A percentile compares a stretch with the other conserved stretches of the same genome.
Evolutionary conservation across 2,888 invertebrate genomes (phyloP).

Genomic region (Amphipyra berbera): DNA sequence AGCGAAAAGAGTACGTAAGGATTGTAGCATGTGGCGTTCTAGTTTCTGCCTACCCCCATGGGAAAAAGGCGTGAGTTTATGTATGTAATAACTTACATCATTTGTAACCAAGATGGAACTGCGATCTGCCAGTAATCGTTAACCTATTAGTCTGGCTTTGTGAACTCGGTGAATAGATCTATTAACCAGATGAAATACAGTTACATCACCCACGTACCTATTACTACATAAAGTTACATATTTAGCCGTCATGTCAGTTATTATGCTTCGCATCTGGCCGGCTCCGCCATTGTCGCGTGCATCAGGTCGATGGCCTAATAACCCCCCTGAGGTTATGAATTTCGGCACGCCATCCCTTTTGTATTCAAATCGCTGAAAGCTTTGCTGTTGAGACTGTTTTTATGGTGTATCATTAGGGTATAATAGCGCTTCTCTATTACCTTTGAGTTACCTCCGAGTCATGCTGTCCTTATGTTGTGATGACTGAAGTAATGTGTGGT

Average conservation of each 20-base stretch:
- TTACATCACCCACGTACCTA: slow-evolving; percentile 17
- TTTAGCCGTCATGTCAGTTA: slow-evolving; percentile 27
- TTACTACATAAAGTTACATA: slow-evolving; percentile 25
- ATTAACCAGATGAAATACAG: slow-evolving; percentile 25
- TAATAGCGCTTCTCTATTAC: slow-evolving; percentile 17
- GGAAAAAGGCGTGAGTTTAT: no score
- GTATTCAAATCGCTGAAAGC: slow-evolving; percentile 45
- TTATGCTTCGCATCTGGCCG: slow-evolving; percentile 33
- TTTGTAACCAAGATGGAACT: no score
- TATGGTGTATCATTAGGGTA: slow-evolving; percentile 5
- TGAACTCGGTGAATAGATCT: slow-evolving; percentile 5
- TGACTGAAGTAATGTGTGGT: no score
- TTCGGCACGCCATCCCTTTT: slow-evolving; percentile 61
- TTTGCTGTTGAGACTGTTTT: slow-evolving; percentile 12
- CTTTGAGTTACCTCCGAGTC: slow-evolving; percentile 3
- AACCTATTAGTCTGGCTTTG: no score
- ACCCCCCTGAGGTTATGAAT: slow-evolving; percentile 63
- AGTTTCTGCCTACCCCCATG: no score
- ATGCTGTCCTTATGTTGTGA: no score
- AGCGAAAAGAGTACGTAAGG: no score
- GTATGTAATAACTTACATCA: no score
- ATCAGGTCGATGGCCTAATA: slow-evolving; percentile 64
- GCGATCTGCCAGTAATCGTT: no score
- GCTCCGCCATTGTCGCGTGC: slow-evolving; percentile 54
- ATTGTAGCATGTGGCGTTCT: no score